Base-by-base conservation (phyloP, 2,797 vertebrate genomes). In the Chiroxiphia lanceolata region DNA sequence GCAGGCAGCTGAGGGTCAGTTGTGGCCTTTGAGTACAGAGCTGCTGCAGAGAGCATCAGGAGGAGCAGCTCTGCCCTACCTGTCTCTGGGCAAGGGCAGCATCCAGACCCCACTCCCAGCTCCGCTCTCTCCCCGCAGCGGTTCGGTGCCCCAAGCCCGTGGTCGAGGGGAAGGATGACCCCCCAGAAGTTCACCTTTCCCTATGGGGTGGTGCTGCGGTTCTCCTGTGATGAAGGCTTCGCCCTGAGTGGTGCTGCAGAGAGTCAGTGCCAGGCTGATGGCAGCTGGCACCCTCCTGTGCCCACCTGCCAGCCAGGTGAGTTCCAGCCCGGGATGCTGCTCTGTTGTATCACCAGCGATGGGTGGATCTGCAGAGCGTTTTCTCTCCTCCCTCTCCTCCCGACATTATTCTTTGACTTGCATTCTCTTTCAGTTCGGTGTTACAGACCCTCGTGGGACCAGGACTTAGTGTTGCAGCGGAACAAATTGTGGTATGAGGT, bases 391-490 rank as follows among this genome's bases (percentile, higher is more conserved):
- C 11, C 2, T n/a, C 21, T 67, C 53, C 47, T 61, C 38, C n/a
- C 20, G 12, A 13, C 10, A 2, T 27, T 31, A 3, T 10, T 42
- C 45, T 50, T 15, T 23, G 20, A 6, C 12, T 1, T 23, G 9
- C 2, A 0, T 76, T 47, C 36, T 71, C 90, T 83, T 33, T 2
- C 75, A 97, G 96, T 82, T 45, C 15, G 0, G 10, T 97, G 96
- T 23, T 0, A 1, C 19, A 1, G 0, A 0, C 75, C 53, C 19
- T 1, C 1, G 0, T 1, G 0, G 8, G 4, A 64, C 63, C 44
- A n/a, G 1, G 6, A 12, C 0, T 1, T 59, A 0, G 0, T 0
- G 15, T 2, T 40, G 27, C 7, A 4, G 0, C 0, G 2, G 25
- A 9, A 0, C 8, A 91, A 67, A 51, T 0, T 1, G 1, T 1